Percentiles rank a stretch among this genome's conserved stretches.
These are phyloP conservation scores for Hyalella azteca DNA, from an alignment of 2,888 invertebrate species.

Conservation along the genomic window DNA sequence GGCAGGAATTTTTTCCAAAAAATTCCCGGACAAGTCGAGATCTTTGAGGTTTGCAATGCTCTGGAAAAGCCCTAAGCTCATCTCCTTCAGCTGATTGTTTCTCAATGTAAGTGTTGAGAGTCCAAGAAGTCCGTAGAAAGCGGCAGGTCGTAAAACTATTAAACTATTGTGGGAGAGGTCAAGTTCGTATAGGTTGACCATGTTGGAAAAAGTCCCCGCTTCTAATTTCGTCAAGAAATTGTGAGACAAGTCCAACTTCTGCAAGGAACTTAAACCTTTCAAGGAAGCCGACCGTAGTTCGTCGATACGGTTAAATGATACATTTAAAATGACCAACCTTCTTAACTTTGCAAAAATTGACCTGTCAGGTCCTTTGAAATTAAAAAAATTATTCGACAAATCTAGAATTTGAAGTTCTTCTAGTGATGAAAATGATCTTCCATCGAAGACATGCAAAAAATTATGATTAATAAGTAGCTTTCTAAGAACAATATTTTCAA, in stretches of 20 bases:
- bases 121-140: constrained; percentile 46
- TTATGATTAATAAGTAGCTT: constrained; percentile 80
- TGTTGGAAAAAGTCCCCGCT: constrained; percentile 41
- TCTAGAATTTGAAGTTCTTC: constrained; percentile 75
- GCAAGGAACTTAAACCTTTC: constrained; percentile 46
- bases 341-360: constrained; percentile 78
- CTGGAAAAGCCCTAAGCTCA: constrained; percentile 42
- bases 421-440: constrained; percentile 75
- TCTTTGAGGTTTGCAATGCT: constrained; percentile 51
- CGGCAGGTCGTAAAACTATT: constrained; percentile 29
- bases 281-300: constrained; percentile 39
- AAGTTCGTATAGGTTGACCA: constrained; percentile 49
- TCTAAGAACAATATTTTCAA: constrained; percentile 73
- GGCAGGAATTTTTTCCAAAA: constrained; percentile 42
- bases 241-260: constrained; percentile 47
- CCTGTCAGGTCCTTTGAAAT: constrained; percentile 76
- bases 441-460: constrained; percentile 76
- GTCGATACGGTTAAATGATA: constrained; percentile 67
- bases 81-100: constrained; percentile 44
- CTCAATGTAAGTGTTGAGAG: constrained; percentile 44
- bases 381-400: constrained; percentile 75
- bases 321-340: constrained; percentile 75
- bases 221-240: constrained; percentile 44
- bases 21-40: constrained; percentile 42
- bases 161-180: constrained; percentile 48